Percentiles rank a stretch among this genome's conserved stretches.
Conservation (phyloP, 2,113 vertebrate species). For the Trichechus manatus region DNA sequence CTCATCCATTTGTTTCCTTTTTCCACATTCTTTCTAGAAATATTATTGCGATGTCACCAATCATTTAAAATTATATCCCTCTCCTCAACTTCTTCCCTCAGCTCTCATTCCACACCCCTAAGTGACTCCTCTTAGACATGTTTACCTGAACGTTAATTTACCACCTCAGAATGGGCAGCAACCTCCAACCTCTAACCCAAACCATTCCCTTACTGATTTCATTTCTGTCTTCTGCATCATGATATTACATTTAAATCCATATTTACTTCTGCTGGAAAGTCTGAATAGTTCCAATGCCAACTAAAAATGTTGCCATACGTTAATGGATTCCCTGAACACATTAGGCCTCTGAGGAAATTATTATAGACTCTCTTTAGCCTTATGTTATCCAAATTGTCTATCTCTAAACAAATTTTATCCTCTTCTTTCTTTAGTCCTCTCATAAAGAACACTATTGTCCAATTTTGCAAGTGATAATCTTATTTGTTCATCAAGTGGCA, state of each 20-base stretch:
- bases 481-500: background rate
- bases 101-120: background rate
- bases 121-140: background rate
- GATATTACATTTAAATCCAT: background rate
- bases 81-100: background rate
- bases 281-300: background rate
- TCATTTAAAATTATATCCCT: background rate
- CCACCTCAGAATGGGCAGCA: background rate
- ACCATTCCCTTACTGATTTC: background rate
- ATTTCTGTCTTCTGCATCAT: background rate
- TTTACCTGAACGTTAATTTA: background rate
- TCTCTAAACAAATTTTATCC: background rate
- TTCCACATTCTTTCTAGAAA: background rate
- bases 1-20: background rate
- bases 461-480: background rate
- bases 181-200: background rate
- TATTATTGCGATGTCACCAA: background rate
- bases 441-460: background rate
- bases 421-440: background rate
- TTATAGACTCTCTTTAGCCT: background rate
- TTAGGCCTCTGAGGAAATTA: background rate
- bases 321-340: background rate
- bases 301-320: background rate
- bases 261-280: background rate
- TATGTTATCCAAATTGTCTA: background rate